Base-by-base conservation (phyloP, 2,113 vertebrate genomes). In the Oreotrochilus melanogaster region DNA sequence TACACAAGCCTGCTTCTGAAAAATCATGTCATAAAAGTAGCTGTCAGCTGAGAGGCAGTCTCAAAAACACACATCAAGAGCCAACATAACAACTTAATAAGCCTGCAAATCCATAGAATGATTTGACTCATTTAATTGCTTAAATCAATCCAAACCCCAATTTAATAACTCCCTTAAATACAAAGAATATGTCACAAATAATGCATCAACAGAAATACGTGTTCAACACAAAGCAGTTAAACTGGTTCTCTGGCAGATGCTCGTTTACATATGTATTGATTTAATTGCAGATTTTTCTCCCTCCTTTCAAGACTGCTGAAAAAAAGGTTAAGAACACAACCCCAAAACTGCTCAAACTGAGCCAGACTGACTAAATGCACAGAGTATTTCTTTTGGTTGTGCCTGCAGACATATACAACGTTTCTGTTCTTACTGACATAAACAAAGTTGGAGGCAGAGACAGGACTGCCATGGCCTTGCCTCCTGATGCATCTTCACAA, bases 231-330 rank as follows among this genome's bases (percentile, higher is more conserved):
- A 87, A 84, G 61, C 74, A 71, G 56, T 37, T 62, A 65, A 91
- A 78, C 61, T 35, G 14, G 9, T 82, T 89, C 70, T 75, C 48
- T n/a, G 71, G 50, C 93, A 95, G 90, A 89, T 95, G 90, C 78
- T 96, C 13, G 3, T 86, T 94, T 94, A 78, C 88, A 72, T 92
- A 69, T 35, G 35, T 53, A 89, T 82, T 67, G 78, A 75, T 88
- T 94, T 92, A 93, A 91, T 89, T 56, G 86, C 56, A 88, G 78
- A 85, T 95, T 94, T 93, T 61, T 82, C 66, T 85, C 45, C 7
- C 6, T 91, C 56, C 51, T 84, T 70, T 94, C 61, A 85, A 70
- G 84, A 64, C 24, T 48, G 53, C 57, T 88, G 39, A 39, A 14
- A 53, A 82, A 80, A 43, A 56, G 73, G 58, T 28, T 24, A 42